These are phyloP conservation scores for Dendrolimus punctatus DNA, from an alignment of 1,140 invertebrate genomes.

Conservation along the genomic window DNA sequence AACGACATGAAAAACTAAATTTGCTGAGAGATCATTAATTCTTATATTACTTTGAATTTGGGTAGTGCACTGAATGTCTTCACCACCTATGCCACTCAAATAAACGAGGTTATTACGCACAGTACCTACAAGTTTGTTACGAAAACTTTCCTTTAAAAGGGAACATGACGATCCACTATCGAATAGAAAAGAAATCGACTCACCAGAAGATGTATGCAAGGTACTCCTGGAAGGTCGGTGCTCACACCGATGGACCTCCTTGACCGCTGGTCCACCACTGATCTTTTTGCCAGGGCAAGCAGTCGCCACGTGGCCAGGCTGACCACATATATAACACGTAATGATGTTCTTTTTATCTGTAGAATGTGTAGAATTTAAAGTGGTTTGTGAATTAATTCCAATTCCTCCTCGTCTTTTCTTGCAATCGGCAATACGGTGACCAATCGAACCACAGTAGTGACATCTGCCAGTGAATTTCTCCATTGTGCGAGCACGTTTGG, in stretches of 20 bases:
- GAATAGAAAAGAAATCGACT: conserved; percentile 21
- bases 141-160: conserved; percentile 15
- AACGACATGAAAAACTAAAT: too few relatives aligned
- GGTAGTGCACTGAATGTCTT: too few relatives aligned
- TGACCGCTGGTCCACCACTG: conserved; percentile 4
- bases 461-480: conserved; percentile 16
- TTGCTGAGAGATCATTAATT: too few relatives aligned
- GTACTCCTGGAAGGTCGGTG: conserved; percentile 10
- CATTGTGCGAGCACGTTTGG: too few relatives aligned
- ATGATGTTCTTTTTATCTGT: conserved; percentile 14
- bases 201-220: conserved; percentile 22
- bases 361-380: conserved; percentile 7
- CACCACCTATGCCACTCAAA: conserved; percentile 13
- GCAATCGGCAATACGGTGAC: conserved; percentile 16
- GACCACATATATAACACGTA: conserved; percentile 17
- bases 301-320: conserved; percentile 15
- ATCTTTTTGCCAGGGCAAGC: conserved; percentile 11
- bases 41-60: too few relatives aligned
- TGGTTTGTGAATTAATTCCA: conserved; percentile 7
- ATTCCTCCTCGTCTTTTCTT: conserved; percentile 13
- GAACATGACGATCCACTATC: conserved; percentile 24
- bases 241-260: conserved; percentile 21
- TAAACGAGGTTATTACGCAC: conserved; percentile 15
- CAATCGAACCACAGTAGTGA: conserved; percentile 13
- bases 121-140: conserved; percentile 15